A percentile compares a stretch with the other conserved stretches of the same genome.
phyloP scores from a whole-genome alignment of 2,113 vertebrate species.

The Lepus americanus region DNA sequence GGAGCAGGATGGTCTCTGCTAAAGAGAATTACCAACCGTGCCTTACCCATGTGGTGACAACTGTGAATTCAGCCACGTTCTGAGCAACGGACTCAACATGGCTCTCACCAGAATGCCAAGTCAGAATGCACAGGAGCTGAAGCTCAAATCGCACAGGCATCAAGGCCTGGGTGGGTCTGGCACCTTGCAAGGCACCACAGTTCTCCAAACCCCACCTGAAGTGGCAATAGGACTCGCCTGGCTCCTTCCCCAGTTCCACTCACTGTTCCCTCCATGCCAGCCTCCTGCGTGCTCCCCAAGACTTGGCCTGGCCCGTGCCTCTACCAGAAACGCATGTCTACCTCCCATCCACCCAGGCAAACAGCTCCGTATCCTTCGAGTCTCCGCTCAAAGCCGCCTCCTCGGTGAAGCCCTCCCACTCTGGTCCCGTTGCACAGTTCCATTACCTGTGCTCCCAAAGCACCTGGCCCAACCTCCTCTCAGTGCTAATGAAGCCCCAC shows the following conservation, averaged over 20 bases:
- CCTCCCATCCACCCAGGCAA: not conserved
- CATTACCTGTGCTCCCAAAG: not conserved
- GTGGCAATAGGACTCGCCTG: rapidly evolving
- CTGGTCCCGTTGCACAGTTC: not conserved
- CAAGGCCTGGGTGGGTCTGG: not conserved
- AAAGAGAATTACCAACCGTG: rapidly evolving
- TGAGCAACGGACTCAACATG: not conserved
- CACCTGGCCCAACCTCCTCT: not conserved
- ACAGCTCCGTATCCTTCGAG: not conserved
- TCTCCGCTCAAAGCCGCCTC: not conserved
- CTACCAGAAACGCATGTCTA: not conserved
- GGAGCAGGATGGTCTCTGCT: not conserved
- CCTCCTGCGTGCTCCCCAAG: not conserved
- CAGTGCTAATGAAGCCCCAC: not conserved
- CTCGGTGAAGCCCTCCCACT: not conserved
- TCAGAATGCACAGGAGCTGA: rapidly evolving
- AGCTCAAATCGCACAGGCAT: no score
- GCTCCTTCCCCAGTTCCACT: not conserved
- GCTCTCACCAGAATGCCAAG: not conserved
- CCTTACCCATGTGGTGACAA: no score
- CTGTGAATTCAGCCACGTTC: not conserved
- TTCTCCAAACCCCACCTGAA: not conserved
- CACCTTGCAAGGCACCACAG: not conserved
- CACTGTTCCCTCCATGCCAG: not conserved
- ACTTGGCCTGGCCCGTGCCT: not conserved